Base-by-base conservation (phyloP, 2,113 vertebrate species). In the Poeciliopsis turrubarensis region DNA sequence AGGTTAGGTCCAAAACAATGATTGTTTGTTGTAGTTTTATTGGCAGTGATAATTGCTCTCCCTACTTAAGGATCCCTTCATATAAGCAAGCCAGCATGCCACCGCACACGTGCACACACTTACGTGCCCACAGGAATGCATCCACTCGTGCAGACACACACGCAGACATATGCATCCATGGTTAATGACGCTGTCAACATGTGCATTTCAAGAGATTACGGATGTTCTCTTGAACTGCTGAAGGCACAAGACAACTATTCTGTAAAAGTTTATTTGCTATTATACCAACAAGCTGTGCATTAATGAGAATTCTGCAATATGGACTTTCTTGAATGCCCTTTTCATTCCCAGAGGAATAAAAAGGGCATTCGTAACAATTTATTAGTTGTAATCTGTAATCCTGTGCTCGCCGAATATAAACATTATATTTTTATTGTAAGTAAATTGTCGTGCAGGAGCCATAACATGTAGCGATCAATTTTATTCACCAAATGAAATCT, bases 21-120 rank as follows among this genome's bases (percentile, higher is more conserved):
- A 90, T 89, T 91, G 84, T 87, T 90, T 93, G 93, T 91, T 94
- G 87, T 91, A 88, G 75, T 90, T 94, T 94, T 93, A 94, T 93
- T 91, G 86, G 90, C 82, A 74, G 85, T 89, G 86, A 93, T 93
- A 93, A 95, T 94, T 92, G 87, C 72, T 86, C 78, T 86, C 88
- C 89, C 85, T 82, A 79, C 77, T 83, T 82, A 74, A 67, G 77
- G 81, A 87, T 81, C 80, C 86, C 76, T 90, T 70, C 31, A 81
- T 63, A 89, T 83, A 70, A 29, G 70, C 68, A 65, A 60, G 78
- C 66, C 74, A 75, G 84, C 83, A 85, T 79, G 83, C 78, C 61
- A 71, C 69, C 81, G 63, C 81, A 91, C 90, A 89, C 90, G 80
- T 91, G 89, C 83, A 83, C 85, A 80, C 86, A 90, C 72, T 89